phyloP scores from a whole-genome alignment of 2,113 vertebrate species.

The Porphyrio hochstetteri region DNA sequence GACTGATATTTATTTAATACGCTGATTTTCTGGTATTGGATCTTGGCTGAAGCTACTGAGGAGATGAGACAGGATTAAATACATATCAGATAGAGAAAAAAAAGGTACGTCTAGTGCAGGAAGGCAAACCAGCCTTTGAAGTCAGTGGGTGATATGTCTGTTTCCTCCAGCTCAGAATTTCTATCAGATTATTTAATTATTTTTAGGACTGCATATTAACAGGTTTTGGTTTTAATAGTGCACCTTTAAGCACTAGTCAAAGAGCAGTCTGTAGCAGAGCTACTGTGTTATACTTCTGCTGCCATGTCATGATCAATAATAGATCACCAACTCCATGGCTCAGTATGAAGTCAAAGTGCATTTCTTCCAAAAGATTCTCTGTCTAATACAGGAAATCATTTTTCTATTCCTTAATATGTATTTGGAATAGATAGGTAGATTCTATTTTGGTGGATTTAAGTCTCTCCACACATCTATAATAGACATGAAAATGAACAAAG shows the following conservation, averaged over 20 bases:
- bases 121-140: background rate
- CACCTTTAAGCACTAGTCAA: background rate
- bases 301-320: background rate
- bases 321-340: background rate
- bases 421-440: background rate
- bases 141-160: constrained; percentile 32
- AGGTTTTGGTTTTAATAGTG: background rate
- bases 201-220: constrained; percentile 2
- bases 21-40: background rate
- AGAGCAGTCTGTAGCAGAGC: background rate
- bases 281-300: background rate
- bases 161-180: constrained; percentile 36
- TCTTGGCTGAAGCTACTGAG: background rate
- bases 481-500: background rate
- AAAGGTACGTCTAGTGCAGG: background rate
- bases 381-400: background rate
- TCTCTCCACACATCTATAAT: background rate
- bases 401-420: background rate
- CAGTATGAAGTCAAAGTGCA: background rate
- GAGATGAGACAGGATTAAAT: constrained; percentile 22
- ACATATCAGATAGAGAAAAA: constrained; percentile 32
- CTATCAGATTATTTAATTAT: background rate
- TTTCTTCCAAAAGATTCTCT: background rate
- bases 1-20: background rate
- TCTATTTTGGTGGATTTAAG: constrained; percentile 11